These are phyloP conservation scores for Manis crassicaudata DNA, from an alignment of 2,797 vertebrate genomes.

Conservation along the genomic window DNA sequence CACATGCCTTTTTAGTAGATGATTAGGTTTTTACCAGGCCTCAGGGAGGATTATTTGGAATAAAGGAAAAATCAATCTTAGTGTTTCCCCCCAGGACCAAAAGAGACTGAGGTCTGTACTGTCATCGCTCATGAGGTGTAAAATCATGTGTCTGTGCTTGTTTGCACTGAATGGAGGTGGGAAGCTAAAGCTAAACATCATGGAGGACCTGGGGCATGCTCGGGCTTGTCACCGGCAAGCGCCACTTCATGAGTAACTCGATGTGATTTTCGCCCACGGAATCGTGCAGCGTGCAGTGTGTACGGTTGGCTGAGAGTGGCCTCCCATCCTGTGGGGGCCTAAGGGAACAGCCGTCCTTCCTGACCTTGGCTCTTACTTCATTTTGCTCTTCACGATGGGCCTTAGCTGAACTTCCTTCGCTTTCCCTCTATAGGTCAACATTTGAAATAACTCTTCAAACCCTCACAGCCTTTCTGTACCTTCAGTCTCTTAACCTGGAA, in stretches of 20 bases:
- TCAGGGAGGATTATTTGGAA: conserved; percentile 61
- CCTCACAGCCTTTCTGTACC: neutral
- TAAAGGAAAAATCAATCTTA: conserved; percentile 62
- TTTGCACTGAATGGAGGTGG: neutral
- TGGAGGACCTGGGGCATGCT: neutral
- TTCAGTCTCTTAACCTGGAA: conserved; percentile 20
- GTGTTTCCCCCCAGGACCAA: conserved; percentile 1
- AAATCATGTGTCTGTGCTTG: neutral
- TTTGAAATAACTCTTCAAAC: conserved; percentile 22
- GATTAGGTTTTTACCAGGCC: conserved; percentile 58
- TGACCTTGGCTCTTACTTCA: neutral
- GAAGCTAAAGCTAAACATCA: neutral
- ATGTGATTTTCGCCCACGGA: neutral
- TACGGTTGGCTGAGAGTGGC: neutral
- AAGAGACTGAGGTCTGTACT: neutral
- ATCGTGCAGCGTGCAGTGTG: too few relatives aligned
- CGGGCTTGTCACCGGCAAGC: neutral
- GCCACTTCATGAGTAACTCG: neutral
- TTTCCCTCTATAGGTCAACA: neutral
- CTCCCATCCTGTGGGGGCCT: neutral
- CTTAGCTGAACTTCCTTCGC: neutral
- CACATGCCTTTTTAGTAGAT: conserved; percentile 9
- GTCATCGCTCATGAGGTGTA: neutral
- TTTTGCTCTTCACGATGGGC: neutral
- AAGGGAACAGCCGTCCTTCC: neutral